Conservation (phyloP, 1,140 invertebrate genomes). For the Pseudomyrmex gracilis region DNA sequence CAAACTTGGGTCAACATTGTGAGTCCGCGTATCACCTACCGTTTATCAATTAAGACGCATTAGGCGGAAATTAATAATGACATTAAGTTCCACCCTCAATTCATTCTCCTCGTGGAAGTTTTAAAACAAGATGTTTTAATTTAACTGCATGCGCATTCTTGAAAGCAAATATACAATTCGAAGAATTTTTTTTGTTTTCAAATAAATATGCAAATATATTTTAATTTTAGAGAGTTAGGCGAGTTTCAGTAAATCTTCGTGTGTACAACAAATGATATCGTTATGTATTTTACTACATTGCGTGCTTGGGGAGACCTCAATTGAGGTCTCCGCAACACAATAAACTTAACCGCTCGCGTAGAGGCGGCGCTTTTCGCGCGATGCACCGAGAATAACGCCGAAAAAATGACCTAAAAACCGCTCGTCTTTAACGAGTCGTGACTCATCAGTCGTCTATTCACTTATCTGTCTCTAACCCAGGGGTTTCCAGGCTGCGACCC, state of each 20-base stretch:
- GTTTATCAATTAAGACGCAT: not conserved
- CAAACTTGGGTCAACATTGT: not conserved
- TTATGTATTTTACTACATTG: not conserved
- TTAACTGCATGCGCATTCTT: not conserved
- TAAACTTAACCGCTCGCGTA: constrained; percentile 33
- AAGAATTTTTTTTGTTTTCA: too few relatives aligned
- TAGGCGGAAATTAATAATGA: constrained; percentile 13
- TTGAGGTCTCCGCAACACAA: constrained; percentile 44
- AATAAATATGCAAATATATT: too few relatives aligned
- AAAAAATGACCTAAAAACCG: constrained; percentile 68
- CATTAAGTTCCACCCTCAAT: not conserved
- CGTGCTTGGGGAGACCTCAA: constrained; percentile 15
- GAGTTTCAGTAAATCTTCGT: constrained; percentile 3
- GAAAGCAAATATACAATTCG: too few relatives aligned
- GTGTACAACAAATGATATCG: not conserved
- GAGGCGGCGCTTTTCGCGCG: constrained; percentile 34
- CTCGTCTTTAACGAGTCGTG: constrained; percentile 65
- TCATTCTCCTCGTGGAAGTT: not conserved
- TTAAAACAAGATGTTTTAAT: not conserved
- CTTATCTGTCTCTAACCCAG: constrained; percentile 70
- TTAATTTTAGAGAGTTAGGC: not conserved
- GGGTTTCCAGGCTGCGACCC: constrained; percentile 71
- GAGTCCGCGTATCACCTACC: too few relatives aligned
- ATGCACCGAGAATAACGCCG: constrained; percentile 8
- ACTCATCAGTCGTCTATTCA: constrained; percentile 69